phyloP scores from a whole-genome alignment of 1,140 invertebrate species.

The Tetramorium parvispinum region DNA sequence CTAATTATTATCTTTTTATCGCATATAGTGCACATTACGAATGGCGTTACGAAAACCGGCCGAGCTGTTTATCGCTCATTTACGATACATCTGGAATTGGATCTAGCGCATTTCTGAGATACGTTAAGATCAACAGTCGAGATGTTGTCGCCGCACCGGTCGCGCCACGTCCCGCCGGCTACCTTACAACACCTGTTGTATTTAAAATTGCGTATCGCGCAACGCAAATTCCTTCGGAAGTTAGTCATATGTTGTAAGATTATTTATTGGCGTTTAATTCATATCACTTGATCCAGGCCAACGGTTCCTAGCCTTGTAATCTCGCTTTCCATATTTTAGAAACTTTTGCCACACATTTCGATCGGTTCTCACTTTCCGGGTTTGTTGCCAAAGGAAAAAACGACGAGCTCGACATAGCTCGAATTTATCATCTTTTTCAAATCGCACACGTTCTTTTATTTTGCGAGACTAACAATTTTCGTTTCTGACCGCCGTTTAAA shows the following conservation, averaged over 20 bases:
- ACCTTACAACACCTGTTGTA: constrained; percentile 1
- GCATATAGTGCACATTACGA: too few species aligned
- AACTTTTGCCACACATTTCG: neutral
- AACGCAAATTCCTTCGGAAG: constrained; percentile 31
- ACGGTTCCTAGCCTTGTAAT: neutral
- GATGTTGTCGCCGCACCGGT: constrained; percentile 15
- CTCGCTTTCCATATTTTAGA: constrained; percentile 24
- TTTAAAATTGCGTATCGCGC: constrained; percentile 27
- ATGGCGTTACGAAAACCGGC: neutral
- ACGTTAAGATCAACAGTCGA: neutral
- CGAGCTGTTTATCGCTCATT: neutral
- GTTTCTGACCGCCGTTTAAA: neutral
- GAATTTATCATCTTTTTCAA: neutral
- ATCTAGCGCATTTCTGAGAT: neutral
- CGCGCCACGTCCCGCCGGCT: neutral
- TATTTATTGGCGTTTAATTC: constrained; percentile 37
- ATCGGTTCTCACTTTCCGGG: neutral
- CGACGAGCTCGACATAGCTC: neutral
- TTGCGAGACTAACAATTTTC: neutral
- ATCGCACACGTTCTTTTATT: neutral
- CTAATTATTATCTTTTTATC: neutral
- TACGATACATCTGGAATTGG: constrained; percentile 27
- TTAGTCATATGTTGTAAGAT: constrained; percentile 34
- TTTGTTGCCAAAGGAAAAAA: neutral
- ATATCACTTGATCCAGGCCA: neutral